Conservation (phyloP, 2,113 vertebrate species). For the Orcinus orca region DNA sequence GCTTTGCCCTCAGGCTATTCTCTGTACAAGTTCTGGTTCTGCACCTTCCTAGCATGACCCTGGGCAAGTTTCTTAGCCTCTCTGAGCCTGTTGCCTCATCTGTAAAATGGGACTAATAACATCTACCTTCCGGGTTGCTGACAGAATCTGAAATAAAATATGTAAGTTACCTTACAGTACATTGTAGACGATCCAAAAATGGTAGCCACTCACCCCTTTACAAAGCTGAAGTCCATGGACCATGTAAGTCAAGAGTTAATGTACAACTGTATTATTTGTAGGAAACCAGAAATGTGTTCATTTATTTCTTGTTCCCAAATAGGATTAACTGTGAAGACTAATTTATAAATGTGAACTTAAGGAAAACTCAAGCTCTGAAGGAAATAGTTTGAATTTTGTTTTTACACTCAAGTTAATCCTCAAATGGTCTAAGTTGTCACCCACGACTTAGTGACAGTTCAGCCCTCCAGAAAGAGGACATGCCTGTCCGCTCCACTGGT, state of each 20-base stretch:
- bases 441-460: slow-evolving; percentile 72
- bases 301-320: slow-evolving; percentile 53
- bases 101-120: slow-evolving; percentile 23
- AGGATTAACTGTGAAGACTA: slow-evolving; percentile 85
- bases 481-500: not conserved
- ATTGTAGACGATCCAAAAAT: not conserved
- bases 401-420: slow-evolving; percentile 65
- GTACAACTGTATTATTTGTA: not conserved
- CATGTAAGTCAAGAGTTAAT: not conserved
- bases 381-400: slow-evolving; percentile 68
- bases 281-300: slow-evolving; percentile 47
- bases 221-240: not conserved
- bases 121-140: slow-evolving; percentile 37
- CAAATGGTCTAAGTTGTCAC: slow-evolving; percentile 39
- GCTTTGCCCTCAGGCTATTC: not conserved
- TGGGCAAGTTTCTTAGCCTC: slow-evolving; percentile 6
- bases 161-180: not conserved
- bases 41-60: not conserved
- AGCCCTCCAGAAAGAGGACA: slow-evolving; percentile 2
- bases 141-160: slow-evolving; percentile 33
- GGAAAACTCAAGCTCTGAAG: slow-evolving; percentile 78
- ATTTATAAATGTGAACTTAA: slow-evolving; percentile 86
- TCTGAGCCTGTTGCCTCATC: slow-evolving; percentile 55
- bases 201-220: not conserved
- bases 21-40: slow-evolving; percentile 2